These are phyloP conservation scores for Lamproptera curius DNA, from an alignment of 2,888 invertebrate species.

Conservation along the genomic window DNA sequence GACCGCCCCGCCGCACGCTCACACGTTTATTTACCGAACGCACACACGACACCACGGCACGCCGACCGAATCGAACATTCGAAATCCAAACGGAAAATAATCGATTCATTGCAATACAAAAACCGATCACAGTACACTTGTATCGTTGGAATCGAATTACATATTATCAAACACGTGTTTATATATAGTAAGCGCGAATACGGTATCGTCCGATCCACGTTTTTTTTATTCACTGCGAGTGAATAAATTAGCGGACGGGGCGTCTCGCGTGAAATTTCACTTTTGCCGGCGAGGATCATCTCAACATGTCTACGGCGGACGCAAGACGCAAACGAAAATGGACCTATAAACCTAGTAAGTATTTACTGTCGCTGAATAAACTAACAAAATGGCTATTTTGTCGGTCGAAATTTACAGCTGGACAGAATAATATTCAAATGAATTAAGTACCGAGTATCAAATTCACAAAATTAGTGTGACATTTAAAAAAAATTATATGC, in stretches of 20 bases:
- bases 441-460: too few species aligned
- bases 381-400: too few species aligned
- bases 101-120: constrained; percentile 12
- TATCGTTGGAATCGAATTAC: constrained; percentile 38
- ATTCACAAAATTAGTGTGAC: too few species aligned
- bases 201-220: constrained; percentile 59
- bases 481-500: too few species aligned
- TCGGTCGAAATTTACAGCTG: too few species aligned
- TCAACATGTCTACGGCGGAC: constrained; percentile 51
- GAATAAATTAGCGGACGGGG: constrained; percentile 60
- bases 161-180: constrained; percentile 63
- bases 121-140: constrained; percentile 17
- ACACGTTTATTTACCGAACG: constrained; percentile 52
- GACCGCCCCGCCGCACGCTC: constrained; percentile 44
- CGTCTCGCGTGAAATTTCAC: constrained; percentile 64
- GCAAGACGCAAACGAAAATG: constrained; percentile 44
- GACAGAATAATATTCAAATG: too few species aligned
- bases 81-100: constrained; percentile 18
- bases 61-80: constrained; percentile 11
- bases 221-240: constrained; percentile 58
- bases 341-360: constrained; percentile 59
- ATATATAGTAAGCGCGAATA: constrained; percentile 64
- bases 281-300: constrained; percentile 59
- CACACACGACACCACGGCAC: constrained; percentile 37
- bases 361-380: too few species aligned